A percentile compares a stretch with the other conserved stretches of the same genome.
phyloP scores from a whole-genome alignment of 2,888 invertebrate genomes.

The Ectemnius cavifrons region DNA sequence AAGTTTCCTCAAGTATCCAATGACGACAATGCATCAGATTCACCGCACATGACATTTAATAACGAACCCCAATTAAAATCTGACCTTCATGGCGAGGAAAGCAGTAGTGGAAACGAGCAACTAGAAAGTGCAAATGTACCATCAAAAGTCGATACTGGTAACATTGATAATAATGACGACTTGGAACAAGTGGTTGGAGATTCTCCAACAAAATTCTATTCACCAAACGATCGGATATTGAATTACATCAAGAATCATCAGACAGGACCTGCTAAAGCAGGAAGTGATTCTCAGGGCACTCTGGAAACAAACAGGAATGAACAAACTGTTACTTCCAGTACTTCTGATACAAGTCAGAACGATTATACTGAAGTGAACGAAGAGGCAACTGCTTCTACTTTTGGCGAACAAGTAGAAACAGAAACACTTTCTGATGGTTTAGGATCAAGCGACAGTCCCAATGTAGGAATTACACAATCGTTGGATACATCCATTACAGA shows the following conservation, averaged over 20 bases:
- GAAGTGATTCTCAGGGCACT: no score
- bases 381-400: neutral
- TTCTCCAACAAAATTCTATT: conserved; percentile 63
- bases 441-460: neutral
- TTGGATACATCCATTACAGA: neutral
- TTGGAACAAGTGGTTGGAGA: neutral
- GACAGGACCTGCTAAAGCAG: conserved; percentile 1
- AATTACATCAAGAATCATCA: conserved; percentile 59
- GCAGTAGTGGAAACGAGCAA: no score
- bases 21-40: no score
- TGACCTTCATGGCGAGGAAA: no score
- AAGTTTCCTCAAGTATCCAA: no score
- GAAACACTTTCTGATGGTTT: neutral
- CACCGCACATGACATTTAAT: no score
- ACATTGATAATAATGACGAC: neutral
- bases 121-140: no score
- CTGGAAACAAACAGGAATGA: neutral
- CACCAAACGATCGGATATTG: conserved; percentile 55
- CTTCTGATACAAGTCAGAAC: no score
- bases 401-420: neutral
- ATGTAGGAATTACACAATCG: neutral
- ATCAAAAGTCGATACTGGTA: no score
- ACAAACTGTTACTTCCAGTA: neutral
- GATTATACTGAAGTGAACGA: neutral
- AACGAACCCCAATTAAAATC: no score